Evolutionary conservation across 2,888 invertebrate genomes (phyloP).

Genomic region (Charanyca ferruginea): DNA sequence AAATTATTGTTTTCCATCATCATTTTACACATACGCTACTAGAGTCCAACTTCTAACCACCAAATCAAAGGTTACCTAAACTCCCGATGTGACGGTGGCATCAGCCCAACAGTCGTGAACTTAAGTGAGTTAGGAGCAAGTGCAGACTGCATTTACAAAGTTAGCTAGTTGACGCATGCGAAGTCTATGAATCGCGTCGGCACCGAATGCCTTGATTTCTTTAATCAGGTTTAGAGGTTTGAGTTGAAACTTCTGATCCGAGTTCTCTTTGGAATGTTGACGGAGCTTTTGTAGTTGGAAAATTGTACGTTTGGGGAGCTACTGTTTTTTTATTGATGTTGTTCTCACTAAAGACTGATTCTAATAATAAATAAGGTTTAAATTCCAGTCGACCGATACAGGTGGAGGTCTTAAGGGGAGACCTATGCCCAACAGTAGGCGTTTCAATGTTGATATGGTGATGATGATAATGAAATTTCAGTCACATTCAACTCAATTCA

Average conservation of each 20-base stretch:
- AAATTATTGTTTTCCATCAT: too few species aligned
- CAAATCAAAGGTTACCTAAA: not conserved
- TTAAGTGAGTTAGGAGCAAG: conserved; percentile 65
- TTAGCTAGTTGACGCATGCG: conserved; percentile 60
- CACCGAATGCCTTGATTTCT: conserved; percentile 60
- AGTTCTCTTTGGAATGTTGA: conserved; percentile 20
- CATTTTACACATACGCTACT: too few species aligned
- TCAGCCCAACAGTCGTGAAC: conserved; percentile 45
- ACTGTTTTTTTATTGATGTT: not conserved
- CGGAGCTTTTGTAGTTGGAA: conserved; percentile 10
- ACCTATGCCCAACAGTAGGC: too few species aligned
- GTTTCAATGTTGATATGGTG: too few species aligned
- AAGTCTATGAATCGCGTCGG: conserved; percentile 53
- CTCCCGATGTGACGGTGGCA: conserved; percentile 15
- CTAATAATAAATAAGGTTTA: too few species aligned
- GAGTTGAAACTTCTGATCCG: conserved; percentile 36
- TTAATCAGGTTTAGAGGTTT: conserved; percentile 54
- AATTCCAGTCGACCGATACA: too few species aligned
- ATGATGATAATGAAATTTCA: too few species aligned
- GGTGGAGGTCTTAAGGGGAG: too few species aligned
- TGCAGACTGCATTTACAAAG: conserved; percentile 65
- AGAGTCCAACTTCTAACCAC: too few species aligned
- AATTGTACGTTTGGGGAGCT: conserved; percentile 2
- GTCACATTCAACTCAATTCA: too few species aligned
- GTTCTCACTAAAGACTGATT: too few species aligned